Evolutionary conservation across 2,797 vertebrate genomes (phyloP).

Genomic region (Silurus lanzhouensis): DNA sequence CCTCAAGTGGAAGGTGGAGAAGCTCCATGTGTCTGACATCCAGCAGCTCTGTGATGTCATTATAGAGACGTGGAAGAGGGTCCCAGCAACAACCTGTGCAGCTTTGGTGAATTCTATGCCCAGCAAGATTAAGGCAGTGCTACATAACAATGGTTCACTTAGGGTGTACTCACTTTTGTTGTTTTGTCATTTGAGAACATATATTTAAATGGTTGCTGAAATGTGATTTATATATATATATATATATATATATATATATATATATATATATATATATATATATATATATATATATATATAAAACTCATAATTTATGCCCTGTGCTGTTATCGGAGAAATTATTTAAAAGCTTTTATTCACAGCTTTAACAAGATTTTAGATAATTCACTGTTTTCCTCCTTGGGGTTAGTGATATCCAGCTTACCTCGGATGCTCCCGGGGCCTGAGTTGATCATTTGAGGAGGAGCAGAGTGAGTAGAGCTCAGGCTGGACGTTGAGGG

Average conservation of each 20-base stretch:
- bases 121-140: too few species aligned
- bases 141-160: too few species aligned
- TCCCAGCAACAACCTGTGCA: too few species aligned
- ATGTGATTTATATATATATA: not conserved
- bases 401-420: constrained; percentile 53
- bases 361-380: not conserved
- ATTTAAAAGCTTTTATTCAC: not conserved
- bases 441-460: constrained; percentile 97
- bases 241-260: not conserved
- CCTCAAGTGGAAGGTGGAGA: too few species aligned
- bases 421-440: constrained; percentile 95
- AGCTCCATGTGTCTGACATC: too few species aligned
- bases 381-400: not conserved
- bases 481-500: constrained; percentile 98
- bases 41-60: too few species aligned
- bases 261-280: not conserved
- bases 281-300: not conserved
- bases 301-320: not conserved
- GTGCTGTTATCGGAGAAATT: not conserved
- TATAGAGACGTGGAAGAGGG: too few species aligned
- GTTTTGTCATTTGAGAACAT: too few species aligned
- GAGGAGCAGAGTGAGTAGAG: constrained; percentile 96
- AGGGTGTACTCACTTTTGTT: too few species aligned
- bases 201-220: too few species aligned
- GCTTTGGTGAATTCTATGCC: too few species aligned